Base-by-base conservation (phyloP, 2,113 vertebrate species). In the Stictonetta naevosa region DNA sequence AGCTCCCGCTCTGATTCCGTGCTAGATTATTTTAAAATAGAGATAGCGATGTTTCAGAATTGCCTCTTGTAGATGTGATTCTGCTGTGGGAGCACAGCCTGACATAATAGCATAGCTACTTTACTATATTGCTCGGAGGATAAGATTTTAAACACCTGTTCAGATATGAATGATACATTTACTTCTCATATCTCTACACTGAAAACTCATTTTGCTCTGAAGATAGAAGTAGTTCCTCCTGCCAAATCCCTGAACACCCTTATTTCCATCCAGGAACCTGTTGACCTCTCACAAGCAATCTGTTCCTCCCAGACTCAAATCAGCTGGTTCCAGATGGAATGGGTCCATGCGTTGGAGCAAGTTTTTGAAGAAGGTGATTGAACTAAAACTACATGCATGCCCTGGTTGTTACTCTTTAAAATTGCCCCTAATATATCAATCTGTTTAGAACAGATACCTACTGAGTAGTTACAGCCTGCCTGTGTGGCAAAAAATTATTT, bases 151-250 rank as follows among this genome's bases (percentile, higher is more conserved):
- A 94, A 73, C 66, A 76, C 83, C 53, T 92, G 53, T 72, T 88
- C 88, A 88, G 88, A 96, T 96, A 88, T 40, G 73, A 86, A 18
- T 59, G 93, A 93, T 96, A 93, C 59, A 90, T 93, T 93, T 93
- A 26, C 76, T 93, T 77, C 64, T 82, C 69, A 19, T 82, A 86
- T 94, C 88, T 86, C 86, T 88, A 72, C 53, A n/a, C 60, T 58
- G 90, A 93, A 95, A 96, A 95, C 73, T 96, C 83, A 91, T 97
- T 97, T 96, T 79, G 26, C 76, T 88, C 80, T 1, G 3, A 78
- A 92, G 93, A 95, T 96, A 86, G 88, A 92, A 53, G 66, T 48
- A 60, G 73, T 86, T 88, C 76, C 38, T 84, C 26, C 85, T 81
- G 62, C 68, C 53, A 92, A 96, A 86, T 86, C 69, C 48, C 42